Evolutionary conservation across 2,113 vertebrate genomes (phyloP), one percentile per base, ranked within the genome.

Genomic region (Gorilla gorilla): DNA sequence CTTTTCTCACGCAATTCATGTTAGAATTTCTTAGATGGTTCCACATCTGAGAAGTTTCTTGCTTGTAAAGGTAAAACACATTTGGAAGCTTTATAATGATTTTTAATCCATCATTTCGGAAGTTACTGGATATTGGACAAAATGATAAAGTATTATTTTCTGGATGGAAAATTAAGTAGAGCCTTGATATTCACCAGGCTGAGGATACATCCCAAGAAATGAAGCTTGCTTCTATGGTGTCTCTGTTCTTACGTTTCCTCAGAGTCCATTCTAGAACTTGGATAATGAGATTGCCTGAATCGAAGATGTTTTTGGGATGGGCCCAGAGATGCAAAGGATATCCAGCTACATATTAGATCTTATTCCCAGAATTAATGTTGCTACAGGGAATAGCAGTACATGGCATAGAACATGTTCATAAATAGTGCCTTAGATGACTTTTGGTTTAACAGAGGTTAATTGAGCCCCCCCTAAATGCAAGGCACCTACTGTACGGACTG

Each of bases 61-160:
- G 35, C 83, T 92, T 89, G n/a, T 96, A 89, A 91, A 95, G 38
- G 20, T 96, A 13, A 93, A 80, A 84, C 23, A 70, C 18, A 80
- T 87, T 79, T 89, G 43, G 50, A 95, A 90, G 40, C 38, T 94
- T 86, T 82, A 22, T 78, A 91, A 55, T 48, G 17, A 17, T 27
- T 93, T 93, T 94, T 75, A 96, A 61, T 48, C 27, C 50, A 83
- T 52, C 8, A 22, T 70, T 93, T 96, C 43, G 11, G 81, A 87
- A 79, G 52, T 55, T 92, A 20, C 16, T 88, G 38, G 17, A 57
- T 38, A 96, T 55, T 83, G 61, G 59, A 93, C 50, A 75, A 90
- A 93, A 84, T 68, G 40, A 61, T 84, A 66, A 93, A 70, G 48
- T 17, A 59, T 94, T 66, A 0, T 92, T 86, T 86, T 10, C n/a